Percentiles rank a stretch among this genome's conserved stretches.
Conservation (phyloP, 2,888 invertebrate species). For the Bombylius major region DNA sequence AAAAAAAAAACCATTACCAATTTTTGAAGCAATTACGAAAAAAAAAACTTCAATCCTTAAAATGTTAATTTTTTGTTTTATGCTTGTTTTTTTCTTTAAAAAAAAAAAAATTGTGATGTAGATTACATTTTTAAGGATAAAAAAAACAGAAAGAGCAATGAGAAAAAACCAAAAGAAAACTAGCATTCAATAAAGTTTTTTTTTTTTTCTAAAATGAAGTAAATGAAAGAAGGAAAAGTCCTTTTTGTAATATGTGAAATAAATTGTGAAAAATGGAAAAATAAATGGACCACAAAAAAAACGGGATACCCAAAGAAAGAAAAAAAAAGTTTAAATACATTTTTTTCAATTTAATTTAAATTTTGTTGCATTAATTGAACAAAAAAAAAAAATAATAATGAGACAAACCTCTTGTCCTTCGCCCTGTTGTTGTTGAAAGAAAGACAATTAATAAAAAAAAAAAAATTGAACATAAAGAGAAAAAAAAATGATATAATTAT, state of each 20-base stretch:
- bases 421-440: slow-evolving; percentile 7
- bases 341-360: too few species aligned
- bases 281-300: neutral
- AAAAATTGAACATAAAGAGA: neutral
- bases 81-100: too few species aligned
- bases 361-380: neutral
- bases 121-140: neutral
- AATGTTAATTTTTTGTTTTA: too few species aligned
- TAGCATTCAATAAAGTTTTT: neutral
- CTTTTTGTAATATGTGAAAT: too few species aligned
- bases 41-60: too few species aligned
- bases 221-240: too few species aligned
- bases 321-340: neutral
- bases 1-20: too few species aligned
- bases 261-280: neutral
- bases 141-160: neutral
- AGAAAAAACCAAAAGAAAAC: too few species aligned
- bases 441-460: slow-evolving; percentile 5
- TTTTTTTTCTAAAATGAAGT: neutral
- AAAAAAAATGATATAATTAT: neutral
- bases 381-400: slow-evolving; percentile 23
- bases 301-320: neutral
- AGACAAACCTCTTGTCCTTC: slow-evolving; percentile 52
- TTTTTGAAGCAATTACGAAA: too few species aligned
- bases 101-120: too few species aligned